Base-by-base conservation (phyloP, 1,140 invertebrate species). In the Camponotus floridanus region DNA sequence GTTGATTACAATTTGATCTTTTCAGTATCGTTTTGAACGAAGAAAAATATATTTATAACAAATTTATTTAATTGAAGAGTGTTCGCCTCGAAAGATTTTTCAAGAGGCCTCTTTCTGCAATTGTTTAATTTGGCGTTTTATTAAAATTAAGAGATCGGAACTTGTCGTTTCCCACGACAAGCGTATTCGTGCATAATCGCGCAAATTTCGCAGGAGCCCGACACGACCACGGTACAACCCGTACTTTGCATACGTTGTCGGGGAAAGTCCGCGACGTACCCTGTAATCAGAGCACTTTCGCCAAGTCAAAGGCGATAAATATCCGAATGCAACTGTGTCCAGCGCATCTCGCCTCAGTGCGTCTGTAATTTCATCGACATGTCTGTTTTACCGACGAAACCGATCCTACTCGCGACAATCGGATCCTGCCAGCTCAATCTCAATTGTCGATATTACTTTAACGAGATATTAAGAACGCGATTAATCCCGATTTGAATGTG, bases 251-350 rank as follows among this genome's bases (percentile, higher is more conserved):
- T 73, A 59, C 51, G 26, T 57, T 11, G 48, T n/a, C 57, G 42
- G 39, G n/a, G 64, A 87, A 87, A 84, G 87, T 67, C 11, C 21
- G n/a, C 36, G 55, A 33, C 57, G 6, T 64, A 87, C 65, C 80
- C 86, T 80, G 76, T 87, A 87, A 89, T 89, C 86, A 86, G n/a
- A 68, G 33, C 61, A 51, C 68, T 71, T 76, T 88, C 45, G 13
- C 62, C 33, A 61, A 67, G 59, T 76, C 48, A 61, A 57, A 83
- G 70, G 55, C 61, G 61, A 55, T 48, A 87, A 87, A 76, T 48
- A 84, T 39, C 31, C 83, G n/a, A 26, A 9, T 51, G n/a, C 79
- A 81, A 67, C 11, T 73, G 67, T 21, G 48, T 26, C 26, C 67
- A 36, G 65, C 48, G 48, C 67, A 51, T 76, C 64, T 7, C 48